Conservation (phyloP, 2,113 vertebrate genomes). For the Meles meles region DNA sequence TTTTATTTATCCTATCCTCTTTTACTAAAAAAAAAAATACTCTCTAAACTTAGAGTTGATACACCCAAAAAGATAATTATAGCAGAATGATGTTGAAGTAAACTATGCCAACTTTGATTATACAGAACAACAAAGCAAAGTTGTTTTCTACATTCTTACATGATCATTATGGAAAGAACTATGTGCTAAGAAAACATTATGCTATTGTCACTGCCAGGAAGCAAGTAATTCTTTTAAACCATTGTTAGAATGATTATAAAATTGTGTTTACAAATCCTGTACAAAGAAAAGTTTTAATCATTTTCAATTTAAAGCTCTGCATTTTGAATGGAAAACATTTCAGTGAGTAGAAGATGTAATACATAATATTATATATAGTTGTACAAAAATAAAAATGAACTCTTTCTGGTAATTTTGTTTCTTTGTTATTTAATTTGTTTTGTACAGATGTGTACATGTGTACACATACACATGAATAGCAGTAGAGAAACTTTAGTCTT, state of each 20-base stretch:
- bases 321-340: not conserved
- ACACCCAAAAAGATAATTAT: not conserved
- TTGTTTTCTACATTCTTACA: not conserved
- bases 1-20: not conserved
- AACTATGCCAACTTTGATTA: not conserved
- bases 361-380: not conserved
- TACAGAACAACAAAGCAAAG: not conserved
- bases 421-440: slow-evolving; percentile 7
- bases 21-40: not conserved
- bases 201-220: not conserved
- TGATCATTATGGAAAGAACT: not conserved
- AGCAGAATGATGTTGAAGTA: not conserved
- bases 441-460: no score
- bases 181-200: not conserved
- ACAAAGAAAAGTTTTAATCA: slow-evolving; percentile 10
- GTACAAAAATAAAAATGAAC: not conserved
- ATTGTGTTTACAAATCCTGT: not conserved
- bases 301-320: not conserved
- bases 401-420: slow-evolving; percentile 11
- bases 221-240: not conserved
- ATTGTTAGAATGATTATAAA: not conserved
- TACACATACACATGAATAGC: not conserved
- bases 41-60: not conserved
- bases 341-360: not conserved
- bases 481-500: not conserved